A percentile compares a stretch with the other conserved stretches of the same genome.
Conservation (phyloP, 2,113 vertebrate genomes). For the Phalacrocorax carbo region DNA sequence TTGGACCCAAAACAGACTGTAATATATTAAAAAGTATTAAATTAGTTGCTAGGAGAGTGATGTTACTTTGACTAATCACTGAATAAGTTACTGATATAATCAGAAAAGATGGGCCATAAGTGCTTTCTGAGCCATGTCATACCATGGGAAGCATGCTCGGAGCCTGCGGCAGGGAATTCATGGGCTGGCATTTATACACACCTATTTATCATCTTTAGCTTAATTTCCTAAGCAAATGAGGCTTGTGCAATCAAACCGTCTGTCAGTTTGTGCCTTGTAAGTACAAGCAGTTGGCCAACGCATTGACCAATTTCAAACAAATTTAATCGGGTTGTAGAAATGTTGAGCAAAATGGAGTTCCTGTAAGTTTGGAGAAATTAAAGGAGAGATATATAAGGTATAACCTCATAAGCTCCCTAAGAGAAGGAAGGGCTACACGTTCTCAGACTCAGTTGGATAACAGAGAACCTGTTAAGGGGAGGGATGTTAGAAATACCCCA, state of each 20-base stretch:
- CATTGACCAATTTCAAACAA: background rate
- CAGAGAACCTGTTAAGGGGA: background rate
- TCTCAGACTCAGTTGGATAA: background rate
- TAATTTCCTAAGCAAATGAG: background rate
- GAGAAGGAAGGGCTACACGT: background rate
- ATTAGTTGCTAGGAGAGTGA: constrained; percentile 13
- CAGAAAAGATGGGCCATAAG: background rate
- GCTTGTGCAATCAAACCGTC: background rate
- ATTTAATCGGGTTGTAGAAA: background rate
- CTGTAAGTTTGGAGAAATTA: background rate
- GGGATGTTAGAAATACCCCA: background rate
- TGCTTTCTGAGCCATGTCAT: background rate
- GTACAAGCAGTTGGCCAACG: background rate
- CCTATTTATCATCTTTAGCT: background rate
- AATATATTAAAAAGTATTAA: background rate
- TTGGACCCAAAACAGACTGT: constrained; percentile 14
- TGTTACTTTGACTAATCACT: background rate
- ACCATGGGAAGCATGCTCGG: background rate
- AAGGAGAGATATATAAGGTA: background rate
- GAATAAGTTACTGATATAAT: background rate
- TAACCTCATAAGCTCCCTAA: background rate
- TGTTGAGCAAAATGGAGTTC: background rate
- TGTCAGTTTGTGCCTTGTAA: background rate
- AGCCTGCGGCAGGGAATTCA: background rate
- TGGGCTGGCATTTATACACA: background rate